These are phyloP conservation scores for Procavia capensis DNA, from an alignment of 2,113 vertebrate species.

Conservation along the genomic window DNA sequence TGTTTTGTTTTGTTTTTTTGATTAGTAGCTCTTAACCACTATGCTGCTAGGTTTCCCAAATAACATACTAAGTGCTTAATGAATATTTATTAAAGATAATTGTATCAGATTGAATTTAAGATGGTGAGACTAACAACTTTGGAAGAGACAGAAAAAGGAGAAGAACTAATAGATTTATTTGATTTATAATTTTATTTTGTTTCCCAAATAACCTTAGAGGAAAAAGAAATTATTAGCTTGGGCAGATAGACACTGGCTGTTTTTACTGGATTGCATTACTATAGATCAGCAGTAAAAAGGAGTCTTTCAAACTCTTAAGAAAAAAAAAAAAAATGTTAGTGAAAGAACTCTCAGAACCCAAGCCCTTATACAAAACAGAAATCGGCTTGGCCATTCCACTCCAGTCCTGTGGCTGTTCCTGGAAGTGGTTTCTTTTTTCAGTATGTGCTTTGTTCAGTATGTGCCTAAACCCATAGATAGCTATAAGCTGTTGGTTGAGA, in stretches of 20 bases:
- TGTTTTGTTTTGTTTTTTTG: no score
- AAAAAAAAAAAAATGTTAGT: not conserved
- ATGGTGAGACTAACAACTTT: not conserved
- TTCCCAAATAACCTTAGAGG: slow-evolving; percentile 63
- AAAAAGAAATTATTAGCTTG: slow-evolving; percentile 70
- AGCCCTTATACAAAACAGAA: slow-evolving; percentile 73
- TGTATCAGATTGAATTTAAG: slow-evolving; percentile 30
- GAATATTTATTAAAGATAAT: not conserved
- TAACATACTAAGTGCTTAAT: not conserved
- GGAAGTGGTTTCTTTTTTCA: slow-evolving; percentile 69
- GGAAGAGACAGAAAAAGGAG: not conserved
- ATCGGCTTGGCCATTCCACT: slow-evolving; percentile 59
- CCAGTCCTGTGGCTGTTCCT: slow-evolving; percentile 73
- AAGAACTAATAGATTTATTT: slow-evolving; percentile 46
- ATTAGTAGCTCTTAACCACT: not conserved
- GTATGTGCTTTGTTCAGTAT: slow-evolving; percentile 59
- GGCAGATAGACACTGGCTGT: slow-evolving; percentile 67
- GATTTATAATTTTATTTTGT: slow-evolving; percentile 63
- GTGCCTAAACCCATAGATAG: not conserved
- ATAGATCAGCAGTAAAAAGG: slow-evolving; percentile 62
- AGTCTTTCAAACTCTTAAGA: slow-evolving; percentile 65
- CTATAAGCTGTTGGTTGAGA: slow-evolving; percentile 34
- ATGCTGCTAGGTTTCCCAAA: no score
- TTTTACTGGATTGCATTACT: slow-evolving; percentile 67
- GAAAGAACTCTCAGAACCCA: slow-evolving; percentile 56